Conservation (phyloP, 1,140 invertebrate species). For the Metopolophium dirhodum region DNA sequence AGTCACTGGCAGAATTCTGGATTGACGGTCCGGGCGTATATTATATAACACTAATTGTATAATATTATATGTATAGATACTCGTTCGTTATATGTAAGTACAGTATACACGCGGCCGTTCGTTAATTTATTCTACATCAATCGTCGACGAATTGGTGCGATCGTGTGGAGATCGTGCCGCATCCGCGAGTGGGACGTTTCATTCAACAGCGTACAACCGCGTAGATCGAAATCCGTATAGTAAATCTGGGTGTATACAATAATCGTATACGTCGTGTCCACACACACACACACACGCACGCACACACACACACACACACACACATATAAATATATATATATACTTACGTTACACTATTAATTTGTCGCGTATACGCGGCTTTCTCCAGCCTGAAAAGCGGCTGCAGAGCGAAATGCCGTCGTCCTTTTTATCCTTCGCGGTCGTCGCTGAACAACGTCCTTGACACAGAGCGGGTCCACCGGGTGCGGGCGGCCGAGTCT, state of each 20-base stretch:
- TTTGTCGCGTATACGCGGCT: not conserved
- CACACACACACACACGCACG: not conserved
- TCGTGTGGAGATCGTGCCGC: not conserved
- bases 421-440: constrained; percentile 43
- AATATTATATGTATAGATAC: not conserved
- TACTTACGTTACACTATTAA: not conserved
- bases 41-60: not conserved
- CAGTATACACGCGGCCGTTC: not conserved
- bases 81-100: not conserved
- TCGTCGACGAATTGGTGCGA: not conserved
- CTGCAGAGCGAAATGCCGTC: not conserved
- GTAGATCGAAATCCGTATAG: not conserved
- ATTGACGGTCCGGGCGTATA: not conserved
- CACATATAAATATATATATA: not conserved
- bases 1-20: not conserved
- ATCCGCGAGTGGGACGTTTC: constrained; percentile 33
- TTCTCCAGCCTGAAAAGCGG: not conserved
- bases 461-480: constrained; percentile 54
- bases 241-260: not conserved
- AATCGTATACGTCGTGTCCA: not conserved
- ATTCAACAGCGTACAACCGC: constrained; percentile 19
- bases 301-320: not conserved
- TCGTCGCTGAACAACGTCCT: constrained; percentile 40
- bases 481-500: constrained; percentile 54
- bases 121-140: constrained; percentile 35